Evolutionary conservation across 2,113 vertebrate genomes (phyloP).

Genomic region (human (Homo sapiens)): DNA sequence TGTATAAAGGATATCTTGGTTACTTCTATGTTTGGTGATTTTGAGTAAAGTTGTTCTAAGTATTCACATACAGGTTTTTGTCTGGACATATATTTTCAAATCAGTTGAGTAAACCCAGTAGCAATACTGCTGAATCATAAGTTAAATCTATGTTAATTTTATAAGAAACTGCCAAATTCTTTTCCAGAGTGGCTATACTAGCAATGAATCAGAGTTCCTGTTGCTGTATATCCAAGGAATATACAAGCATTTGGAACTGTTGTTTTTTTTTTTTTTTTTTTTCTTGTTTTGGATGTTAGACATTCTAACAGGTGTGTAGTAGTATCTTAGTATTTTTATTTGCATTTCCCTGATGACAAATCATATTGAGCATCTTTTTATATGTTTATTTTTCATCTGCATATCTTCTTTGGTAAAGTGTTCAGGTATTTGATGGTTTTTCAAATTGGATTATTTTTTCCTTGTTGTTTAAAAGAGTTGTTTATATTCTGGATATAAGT

Average conservation of each 20-base stretch:
- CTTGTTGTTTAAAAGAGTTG: background rate
- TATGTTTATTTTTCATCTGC: background rate
- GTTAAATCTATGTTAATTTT: background rate
- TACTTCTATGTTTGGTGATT: background rate
- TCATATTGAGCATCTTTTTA: background rate
- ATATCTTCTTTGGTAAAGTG: background rate
- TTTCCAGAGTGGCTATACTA: background rate
- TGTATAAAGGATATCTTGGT: background rate
- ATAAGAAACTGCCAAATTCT: background rate
- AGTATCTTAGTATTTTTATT: background rate
- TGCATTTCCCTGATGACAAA: background rate
- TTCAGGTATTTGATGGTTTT: background rate
- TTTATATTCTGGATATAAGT: background rate
- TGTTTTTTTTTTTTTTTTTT: background rate
- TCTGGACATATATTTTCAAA: background rate
- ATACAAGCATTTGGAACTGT: background rate
- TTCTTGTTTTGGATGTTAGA: background rate
- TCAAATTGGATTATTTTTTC: background rate
- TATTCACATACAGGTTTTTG: background rate
- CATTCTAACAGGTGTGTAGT: background rate
- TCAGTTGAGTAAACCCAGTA: background rate
- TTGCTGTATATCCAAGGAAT: background rate
- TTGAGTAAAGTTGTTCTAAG: background rate
- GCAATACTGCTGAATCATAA: background rate
- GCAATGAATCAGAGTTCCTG: background rate